Evolutionary conservation across 2,113 vertebrate genomes (phyloP).

Genomic region (Ranitomeya variabilis): DNA sequence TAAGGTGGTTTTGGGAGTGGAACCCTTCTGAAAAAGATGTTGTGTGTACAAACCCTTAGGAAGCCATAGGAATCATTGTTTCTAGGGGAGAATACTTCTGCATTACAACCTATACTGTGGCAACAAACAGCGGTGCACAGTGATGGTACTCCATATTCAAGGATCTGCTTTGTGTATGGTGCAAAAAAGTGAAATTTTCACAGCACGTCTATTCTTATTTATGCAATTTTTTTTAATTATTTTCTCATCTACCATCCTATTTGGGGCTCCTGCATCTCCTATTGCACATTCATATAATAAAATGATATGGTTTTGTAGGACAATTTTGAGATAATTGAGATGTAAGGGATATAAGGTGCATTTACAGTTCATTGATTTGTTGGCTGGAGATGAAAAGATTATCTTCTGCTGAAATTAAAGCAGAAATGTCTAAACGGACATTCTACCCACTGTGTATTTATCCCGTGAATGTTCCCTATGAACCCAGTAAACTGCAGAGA

Average conservation of each 20-base stretch:
- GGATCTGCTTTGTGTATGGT: not conserved
- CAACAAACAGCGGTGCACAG: too few relatives aligned
- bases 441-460: not conserved
- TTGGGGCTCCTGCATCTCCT: not conserved
- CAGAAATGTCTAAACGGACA: not conserved
- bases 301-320: not conserved
- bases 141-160: too few relatives aligned
- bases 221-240: too few relatives aligned
- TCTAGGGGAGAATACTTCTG: too few relatives aligned
- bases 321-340: conserved; percentile 12
- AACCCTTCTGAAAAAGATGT: too few relatives aligned
- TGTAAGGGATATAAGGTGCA: conserved; percentile 24
- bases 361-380: conserved; percentile 33
- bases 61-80: too few relatives aligned
- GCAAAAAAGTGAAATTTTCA: not conserved
- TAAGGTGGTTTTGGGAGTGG: too few relatives aligned
- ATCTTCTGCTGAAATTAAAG: conserved; percentile 6
- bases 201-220: not conserved
- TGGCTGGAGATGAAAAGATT: conserved; percentile 4
- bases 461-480: not conserved
- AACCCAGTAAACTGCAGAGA: not conserved
- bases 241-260: not conserved
- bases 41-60: too few relatives aligned
- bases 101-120: too few relatives aligned
- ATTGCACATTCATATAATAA: not conserved